Evolutionary conservation across 2,797 vertebrate species (phyloP), one percentile per base, ranked within the genome.

Genomic region (Brachyrhaphis roseni): DNA sequence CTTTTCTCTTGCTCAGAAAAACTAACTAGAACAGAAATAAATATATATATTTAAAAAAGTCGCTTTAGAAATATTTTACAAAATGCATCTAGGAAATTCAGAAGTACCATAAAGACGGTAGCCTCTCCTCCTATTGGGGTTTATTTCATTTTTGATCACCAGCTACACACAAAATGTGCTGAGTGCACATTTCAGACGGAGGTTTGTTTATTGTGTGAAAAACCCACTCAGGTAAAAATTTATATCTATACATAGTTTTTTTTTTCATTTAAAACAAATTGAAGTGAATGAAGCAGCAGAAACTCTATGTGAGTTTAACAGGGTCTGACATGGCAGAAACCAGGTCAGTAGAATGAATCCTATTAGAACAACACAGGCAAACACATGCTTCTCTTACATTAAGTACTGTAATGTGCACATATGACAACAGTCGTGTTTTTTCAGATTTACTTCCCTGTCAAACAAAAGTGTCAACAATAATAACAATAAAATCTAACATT

Each of bases 291-390:
- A 68, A 11, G 64, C 64, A 23, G 36, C 39, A 68, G 36, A 41
- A 41, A 11, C 64, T 39, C 36, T 36, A 6, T 66, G 55, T 64
- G 34, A 39, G 62, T 70, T 70, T 43, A 43, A 41, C 6, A 49
- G 41, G 62, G 81, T 75, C 72, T 36, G 49, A 76, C 75, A 72
- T 16, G 0, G 47, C 64, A 82, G 76, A 79, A 84, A 82, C 10
- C 77, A 87, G 83, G 82, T 76, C 82, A 82, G 31, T 6, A 74
- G 62, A 45, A 5, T 2, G 16, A 81, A 88, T 84, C 88, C 85
- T 79, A 82, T 84, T 79, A 88, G 28, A 46, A 66, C 3, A 20
- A 31, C 62, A 62, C 31, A 75, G 57, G 23, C 47, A 79, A 28
- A 64, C 76, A 49, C 57, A 53, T 11, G 55, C 16, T 71, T 59